phyloP scores from a whole-genome alignment of 2,113 vertebrate genomes.

The Connochaetes taurinus region DNA sequence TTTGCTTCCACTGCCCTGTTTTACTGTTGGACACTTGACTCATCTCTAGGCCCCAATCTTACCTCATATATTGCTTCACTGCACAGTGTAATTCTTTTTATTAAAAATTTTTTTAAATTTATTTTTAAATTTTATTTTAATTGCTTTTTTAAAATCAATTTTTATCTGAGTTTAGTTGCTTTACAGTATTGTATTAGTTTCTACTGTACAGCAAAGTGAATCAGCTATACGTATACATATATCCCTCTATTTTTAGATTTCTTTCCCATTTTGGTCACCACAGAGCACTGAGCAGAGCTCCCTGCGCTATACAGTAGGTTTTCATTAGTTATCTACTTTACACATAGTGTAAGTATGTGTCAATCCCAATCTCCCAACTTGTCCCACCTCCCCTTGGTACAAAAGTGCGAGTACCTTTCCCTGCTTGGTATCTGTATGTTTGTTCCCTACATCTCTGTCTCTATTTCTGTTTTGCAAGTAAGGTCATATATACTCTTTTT shows the following conservation, averaged over 20 bases:
- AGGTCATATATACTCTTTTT: background rate
- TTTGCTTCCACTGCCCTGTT: background rate
- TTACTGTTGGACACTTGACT: background rate
- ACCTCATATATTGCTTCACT: background rate
- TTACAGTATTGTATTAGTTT: background rate
- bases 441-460: background rate
- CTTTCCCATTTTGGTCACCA: background rate
- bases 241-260: background rate
- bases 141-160: background rate
- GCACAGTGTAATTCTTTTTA: background rate
- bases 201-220: background rate
- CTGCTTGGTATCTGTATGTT: background rate
- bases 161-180: background rate
- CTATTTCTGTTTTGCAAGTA: background rate
- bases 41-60: background rate
- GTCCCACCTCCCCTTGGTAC: background rate
- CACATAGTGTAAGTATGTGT: background rate
- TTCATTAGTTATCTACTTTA: background rate
- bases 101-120: fast-evolving
- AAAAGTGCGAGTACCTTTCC: background rate
- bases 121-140: background rate
- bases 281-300: background rate
- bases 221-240: background rate
- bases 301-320: background rate
- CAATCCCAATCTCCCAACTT: background rate